Percentiles rank a stretch among this genome's conserved stretches.
Evolutionary conservation across 2,797 vertebrate species (phyloP).

Genomic region (Xyrichtys novacula): DNA sequence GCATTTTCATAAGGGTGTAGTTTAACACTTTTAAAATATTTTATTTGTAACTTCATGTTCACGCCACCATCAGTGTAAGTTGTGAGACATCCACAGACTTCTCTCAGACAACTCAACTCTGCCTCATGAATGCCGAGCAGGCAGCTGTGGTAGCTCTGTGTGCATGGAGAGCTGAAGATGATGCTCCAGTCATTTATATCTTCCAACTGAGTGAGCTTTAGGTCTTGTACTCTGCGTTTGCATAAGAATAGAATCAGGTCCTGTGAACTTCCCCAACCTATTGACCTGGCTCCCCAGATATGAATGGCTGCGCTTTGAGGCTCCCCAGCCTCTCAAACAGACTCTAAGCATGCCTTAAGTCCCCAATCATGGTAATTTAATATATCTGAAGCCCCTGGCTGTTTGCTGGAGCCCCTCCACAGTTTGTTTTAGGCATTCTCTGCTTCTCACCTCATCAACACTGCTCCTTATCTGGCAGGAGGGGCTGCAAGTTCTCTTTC

Average conservation of each 20-base stretch:
- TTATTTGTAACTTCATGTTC: slow-evolving; percentile 1
- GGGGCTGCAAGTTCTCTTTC: slow-evolving; percentile 88
- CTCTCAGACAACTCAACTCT: slow-evolving; percentile 61
- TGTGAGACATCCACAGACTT: slow-evolving; percentile 46
- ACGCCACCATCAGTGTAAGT: neutral
- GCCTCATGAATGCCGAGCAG: slow-evolving; percentile 79
- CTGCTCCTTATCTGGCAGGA: slow-evolving; percentile 87
- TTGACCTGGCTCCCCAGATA: slow-evolving; percentile 92
- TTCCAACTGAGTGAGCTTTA: slow-evolving; percentile 94
- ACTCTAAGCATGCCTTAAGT: slow-evolving; percentile 93
- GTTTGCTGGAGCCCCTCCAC: slow-evolving; percentile 91
- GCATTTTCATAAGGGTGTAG: no score
- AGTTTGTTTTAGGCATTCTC: slow-evolving; percentile 97
- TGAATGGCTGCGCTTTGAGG: slow-evolving; percentile 92
- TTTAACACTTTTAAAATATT: neutral
- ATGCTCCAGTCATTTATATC: slow-evolving; percentile 96
- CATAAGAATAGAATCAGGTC: slow-evolving; percentile 96
- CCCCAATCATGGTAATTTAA: slow-evolving; percentile 99
- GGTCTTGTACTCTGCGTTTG: slow-evolving; percentile 91
- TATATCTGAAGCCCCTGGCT: slow-evolving; percentile 94
- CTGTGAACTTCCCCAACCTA: slow-evolving; percentile 95
- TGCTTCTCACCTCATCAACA: slow-evolving; percentile 90
- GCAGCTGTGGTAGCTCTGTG: slow-evolving; percentile 80
- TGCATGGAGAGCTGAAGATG: slow-evolving; percentile 86
- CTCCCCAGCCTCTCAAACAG: slow-evolving; percentile 91